phyloP scores from a whole-genome alignment of 2,797 vertebrate species.

The Eulemur mongoz region DNA sequence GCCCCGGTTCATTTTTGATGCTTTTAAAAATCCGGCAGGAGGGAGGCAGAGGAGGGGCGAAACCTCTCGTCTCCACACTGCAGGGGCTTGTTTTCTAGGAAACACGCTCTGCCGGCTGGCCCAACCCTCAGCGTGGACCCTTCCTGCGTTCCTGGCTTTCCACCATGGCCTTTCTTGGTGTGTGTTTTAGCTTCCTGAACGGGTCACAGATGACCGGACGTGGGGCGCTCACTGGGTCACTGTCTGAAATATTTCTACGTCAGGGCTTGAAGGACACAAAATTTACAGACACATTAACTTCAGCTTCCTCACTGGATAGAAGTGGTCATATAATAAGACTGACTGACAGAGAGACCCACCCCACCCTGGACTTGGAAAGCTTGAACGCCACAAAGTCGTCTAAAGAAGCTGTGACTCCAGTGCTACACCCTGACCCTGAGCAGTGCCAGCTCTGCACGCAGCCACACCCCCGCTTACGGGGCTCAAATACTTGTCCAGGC shows the following conservation, averaged over 20 bases:
- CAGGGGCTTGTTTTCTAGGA: neutral
- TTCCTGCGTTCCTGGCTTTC: neutral
- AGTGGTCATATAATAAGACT: neutral
- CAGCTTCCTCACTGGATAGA: neutral
- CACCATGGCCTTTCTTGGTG: neutral
- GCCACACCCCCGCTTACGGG: neutral
- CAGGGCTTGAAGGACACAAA: neutral
- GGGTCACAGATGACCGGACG: neutral
- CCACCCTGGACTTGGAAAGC: neutral
- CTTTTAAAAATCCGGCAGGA: neutral
- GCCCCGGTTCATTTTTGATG: neutral
- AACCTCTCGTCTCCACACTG: neutral
- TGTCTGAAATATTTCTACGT: neutral
- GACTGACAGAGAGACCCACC: neutral
- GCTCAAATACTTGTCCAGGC: neutral
- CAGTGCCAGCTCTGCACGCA: neutral
- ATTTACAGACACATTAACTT: neutral
- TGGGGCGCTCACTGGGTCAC: neutral
- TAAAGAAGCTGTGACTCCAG: neutral
- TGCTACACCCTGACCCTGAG: neutral
- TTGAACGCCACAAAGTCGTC: neutral
- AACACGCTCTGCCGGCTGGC: neutral
- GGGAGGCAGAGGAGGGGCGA: neutral
- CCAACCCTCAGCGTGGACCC: neutral
- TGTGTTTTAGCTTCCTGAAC: neutral